Base-by-base conservation (phyloP, 2,888 invertebrate species). In the Operophtera brumata region DNA sequence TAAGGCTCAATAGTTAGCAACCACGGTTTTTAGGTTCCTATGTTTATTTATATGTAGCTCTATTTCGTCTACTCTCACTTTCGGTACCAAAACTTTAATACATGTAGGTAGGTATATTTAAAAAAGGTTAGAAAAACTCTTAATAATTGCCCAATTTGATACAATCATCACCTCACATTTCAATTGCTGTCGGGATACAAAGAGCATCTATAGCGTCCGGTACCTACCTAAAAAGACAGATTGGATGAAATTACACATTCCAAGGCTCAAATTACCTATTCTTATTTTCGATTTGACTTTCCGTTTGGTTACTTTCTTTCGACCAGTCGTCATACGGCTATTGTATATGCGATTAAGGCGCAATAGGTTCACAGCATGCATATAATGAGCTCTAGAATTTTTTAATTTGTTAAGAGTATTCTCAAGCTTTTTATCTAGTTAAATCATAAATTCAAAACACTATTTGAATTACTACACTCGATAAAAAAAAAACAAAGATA, bases 231-330 rank as follows among this genome's bases (percentile, higher is more conserved):
- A 72, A 73, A 74, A 78, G 73, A 71, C 64, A 77, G 80, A 84
- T 84, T 81, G 73, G 77, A 80, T 80, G 71, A 77, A 84, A 84
- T 85, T 83, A 85, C 79, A 82, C 76, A 80, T 82, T 78, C 76
- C 70, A 67, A 61, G 60, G 65, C 69, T 78, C 72, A 75, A 80
- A 82, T 83, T 81, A 77, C 78, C 62, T 60, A 55, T 72, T 72
- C 71, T 73, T 74, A 72, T 70, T 67, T 73, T 78, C 77, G 77
- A 77, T 37, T 77, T 77, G 74, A 75, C 70, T 75, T 77, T 74
- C 71, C 68, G 71, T 76, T 74, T 70, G 9, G 68, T 66, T 66
- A 67, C 58, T 65, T 68, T 66, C 66, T 61, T 70, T 61, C 59
- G 49, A 43, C 32, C 44, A 28, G 50, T 55, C 55, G 43, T 44